Evolutionary conservation across 2,797 vertebrate genomes (phyloP), one percentile per base, ranked within the genome.

Genomic region (Merluccius polli): DNA sequence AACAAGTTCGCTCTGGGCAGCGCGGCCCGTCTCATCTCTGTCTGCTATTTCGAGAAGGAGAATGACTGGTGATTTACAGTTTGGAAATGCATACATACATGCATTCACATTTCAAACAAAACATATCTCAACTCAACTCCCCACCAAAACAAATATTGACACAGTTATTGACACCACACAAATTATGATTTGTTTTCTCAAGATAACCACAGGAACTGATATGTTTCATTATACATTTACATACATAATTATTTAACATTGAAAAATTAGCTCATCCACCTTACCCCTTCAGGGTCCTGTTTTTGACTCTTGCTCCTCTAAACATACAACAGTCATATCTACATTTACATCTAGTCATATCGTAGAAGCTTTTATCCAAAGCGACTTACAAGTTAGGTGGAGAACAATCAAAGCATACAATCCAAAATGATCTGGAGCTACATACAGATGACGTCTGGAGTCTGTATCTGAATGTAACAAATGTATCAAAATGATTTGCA

Each of bases 21-120:
- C 5, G 95, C 90, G 41, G 95, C 94, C 69, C 92, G 93, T 74
- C 91, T 95, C 73, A 94, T 95, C 91, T 94, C 95, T 15, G 92
- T 95, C 81, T 96, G 96, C 86, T 95, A 93, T 89, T 96, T 95
- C 81, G 95, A 96, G 87, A 91, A 95, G 81, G 93, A 95, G 86
- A 95, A 94, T 0, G 89, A 94, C 85, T 94, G 95, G 92, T 95
- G 74, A 92, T 90, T 65, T 13, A 12, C 24, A 65, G 59, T 4
- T 11, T 27, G 21, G 52, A 52, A 18, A 52, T 7, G 44, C 44
- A 21, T 52, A 21, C 18, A 48, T 48, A 9, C 36, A n/a, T 59
- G 11, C 24, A 27, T 65, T 59, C 21, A 59, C 21, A n/a, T 63
- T 27, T 10, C 27, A 63, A 5, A 24, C 48, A 59, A n/a, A n/a